Percentiles rank a stretch among this genome's conserved stretches.
Evolutionary conservation across 2,888 invertebrate genomes (phyloP).

Genomic region (Helleia helle): DNA sequence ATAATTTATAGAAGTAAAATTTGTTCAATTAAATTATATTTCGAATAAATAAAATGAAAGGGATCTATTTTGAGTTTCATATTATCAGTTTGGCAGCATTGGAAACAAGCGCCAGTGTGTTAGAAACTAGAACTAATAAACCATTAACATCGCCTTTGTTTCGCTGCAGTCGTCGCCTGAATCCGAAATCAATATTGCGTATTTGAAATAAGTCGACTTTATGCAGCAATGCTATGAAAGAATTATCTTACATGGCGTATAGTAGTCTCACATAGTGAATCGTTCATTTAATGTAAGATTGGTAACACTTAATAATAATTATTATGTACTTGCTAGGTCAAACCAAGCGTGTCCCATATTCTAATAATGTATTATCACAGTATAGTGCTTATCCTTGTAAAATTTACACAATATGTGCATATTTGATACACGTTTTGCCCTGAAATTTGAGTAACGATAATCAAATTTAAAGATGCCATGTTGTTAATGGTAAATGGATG

Average conservation of each 20-base stretch:
- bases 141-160: slow-evolving; percentile 37
- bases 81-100: slow-evolving; percentile 14
- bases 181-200: slow-evolving; percentile 63
- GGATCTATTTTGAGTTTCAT: background rate
- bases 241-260: slow-evolving; percentile 69
- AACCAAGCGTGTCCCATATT: slow-evolving; percentile 60
- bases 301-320: slow-evolving; percentile 72
- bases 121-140: slow-evolving; percentile 45
- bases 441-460: background rate
- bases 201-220: slow-evolving; percentile 60
- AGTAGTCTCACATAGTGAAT: slow-evolving; percentile 74
- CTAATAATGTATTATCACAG: slow-evolving; percentile 30
- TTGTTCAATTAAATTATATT: background rate
- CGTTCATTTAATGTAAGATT: slow-evolving; percentile 73
- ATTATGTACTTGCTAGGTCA: slow-evolving; percentile 65
- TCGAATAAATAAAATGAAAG: background rate
- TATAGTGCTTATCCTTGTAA: slow-evolving; percentile 55
- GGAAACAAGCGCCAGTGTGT: slow-evolving; percentile 42
- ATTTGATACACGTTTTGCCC: slow-evolving; percentile 15
- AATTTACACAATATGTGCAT: slow-evolving; percentile 42
- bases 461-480: slow-evolving; percentile 3
- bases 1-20: too few relatives aligned
- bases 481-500: slow-evolving; percentile 14
- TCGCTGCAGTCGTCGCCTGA: slow-evolving; percentile 59
- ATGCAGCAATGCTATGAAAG: slow-evolving; percentile 74